Evolutionary conservation across 2,888 invertebrate genomes (phyloP).

Genomic region (Frankliniella intonsa): DNA sequence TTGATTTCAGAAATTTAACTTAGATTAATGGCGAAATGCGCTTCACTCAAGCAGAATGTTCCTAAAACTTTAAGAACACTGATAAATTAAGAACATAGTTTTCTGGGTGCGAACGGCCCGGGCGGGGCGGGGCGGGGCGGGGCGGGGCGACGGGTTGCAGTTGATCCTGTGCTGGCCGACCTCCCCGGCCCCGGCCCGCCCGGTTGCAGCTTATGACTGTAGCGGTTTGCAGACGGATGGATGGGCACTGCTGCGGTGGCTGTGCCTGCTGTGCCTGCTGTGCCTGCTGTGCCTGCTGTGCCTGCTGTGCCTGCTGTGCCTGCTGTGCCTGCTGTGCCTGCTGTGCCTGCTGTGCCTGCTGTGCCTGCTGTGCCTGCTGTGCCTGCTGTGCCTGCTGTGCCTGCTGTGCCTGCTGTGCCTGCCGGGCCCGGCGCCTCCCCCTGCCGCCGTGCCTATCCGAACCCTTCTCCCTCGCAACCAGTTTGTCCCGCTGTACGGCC

Average conservation of each 20-base stretch:
- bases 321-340: not conserved
- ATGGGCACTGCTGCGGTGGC: not conserved
- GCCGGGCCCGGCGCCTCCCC: not conserved
- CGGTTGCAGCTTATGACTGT: not conserved
- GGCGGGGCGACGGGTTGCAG: too few species aligned
- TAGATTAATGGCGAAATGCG: too few species aligned
- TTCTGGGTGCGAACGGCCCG: too few species aligned
- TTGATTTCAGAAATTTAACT: too few species aligned
- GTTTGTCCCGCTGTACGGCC: conserved; percentile 6
- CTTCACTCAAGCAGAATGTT: too few species aligned
- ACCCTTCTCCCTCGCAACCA: not conserved
- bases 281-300: not conserved
- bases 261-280: not conserved
- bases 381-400: not conserved
- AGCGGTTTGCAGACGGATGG: not conserved
- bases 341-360: not conserved
- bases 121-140: too few species aligned
- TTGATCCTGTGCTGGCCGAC: too few species aligned
- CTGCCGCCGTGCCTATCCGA: not conserved
- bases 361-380: not conserved
- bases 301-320: not conserved
- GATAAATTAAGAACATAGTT: too few species aligned
- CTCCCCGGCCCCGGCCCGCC: not conserved
- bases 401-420: not conserved
- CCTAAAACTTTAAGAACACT: too few species aligned